Percentiles rank a stretch among this genome's conserved stretches.
These are phyloP conservation scores for Oikopleura dioica DNA, from an alignment of 23 tunicate genomes.

Conservation along the genomic window DNA sequence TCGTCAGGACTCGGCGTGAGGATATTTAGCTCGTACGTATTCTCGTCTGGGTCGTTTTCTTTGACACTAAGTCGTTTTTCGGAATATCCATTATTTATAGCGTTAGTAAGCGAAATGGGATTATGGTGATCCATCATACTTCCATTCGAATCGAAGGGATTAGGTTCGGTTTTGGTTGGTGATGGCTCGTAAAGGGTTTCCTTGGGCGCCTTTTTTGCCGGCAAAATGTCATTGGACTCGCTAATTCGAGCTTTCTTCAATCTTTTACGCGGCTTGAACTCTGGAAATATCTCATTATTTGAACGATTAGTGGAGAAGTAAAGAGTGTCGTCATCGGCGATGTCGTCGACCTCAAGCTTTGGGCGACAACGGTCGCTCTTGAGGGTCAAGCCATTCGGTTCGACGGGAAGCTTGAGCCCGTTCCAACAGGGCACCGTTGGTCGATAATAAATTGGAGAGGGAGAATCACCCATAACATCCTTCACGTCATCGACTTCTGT, in stretches of 20 bases:
- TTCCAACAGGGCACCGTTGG: not conserved
- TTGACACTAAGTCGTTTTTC: no score
- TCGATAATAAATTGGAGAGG: not conserved
- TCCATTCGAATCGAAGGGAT: no score
- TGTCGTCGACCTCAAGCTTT: not conserved
- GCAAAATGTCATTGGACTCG: not conserved
- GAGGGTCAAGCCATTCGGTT: not conserved
- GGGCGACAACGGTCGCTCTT: not conserved
- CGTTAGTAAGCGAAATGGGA: no score
- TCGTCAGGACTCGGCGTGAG: not conserved
- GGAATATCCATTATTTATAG: no score
- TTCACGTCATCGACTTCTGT: not conserved
- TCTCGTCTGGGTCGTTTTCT: no score
- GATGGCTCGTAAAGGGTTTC: not conserved
- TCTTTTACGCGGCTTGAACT: not conserved
- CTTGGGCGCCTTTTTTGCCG: not conserved
- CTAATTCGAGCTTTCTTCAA: not conserved
- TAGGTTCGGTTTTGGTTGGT: not conserved
- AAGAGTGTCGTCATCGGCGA: not conserved
- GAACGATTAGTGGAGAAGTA: no score
- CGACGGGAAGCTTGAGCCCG: constrained; percentile 1
- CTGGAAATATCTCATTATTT: not conserved
- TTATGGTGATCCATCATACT: no score
- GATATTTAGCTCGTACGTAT: no score
- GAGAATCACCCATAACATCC: no score